Evolutionary conservation across 2,888 invertebrate genomes (phyloP).

Genomic region (Agapostemon virescens): DNA sequence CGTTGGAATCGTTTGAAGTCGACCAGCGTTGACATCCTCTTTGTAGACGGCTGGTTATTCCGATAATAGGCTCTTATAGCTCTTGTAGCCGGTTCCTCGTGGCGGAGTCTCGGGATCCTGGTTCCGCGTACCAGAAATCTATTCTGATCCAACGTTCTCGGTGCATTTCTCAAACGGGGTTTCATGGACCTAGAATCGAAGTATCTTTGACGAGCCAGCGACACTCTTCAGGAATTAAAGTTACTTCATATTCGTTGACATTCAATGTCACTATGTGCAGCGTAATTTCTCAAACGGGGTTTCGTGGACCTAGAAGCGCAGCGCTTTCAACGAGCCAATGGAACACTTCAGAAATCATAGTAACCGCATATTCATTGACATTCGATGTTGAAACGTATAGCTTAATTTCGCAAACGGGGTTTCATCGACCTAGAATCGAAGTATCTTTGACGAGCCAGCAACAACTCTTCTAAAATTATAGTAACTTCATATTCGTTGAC

Average conservation of each 20-base stretch:
- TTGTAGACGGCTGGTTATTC: slow-evolving; percentile 16
- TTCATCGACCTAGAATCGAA: background rate
- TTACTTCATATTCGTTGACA: background rate
- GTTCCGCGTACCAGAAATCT: slow-evolving; percentile 6
- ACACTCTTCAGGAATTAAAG: background rate
- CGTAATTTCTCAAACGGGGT: too few relatives aligned
- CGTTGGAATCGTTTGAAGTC: slow-evolving; percentile 15
- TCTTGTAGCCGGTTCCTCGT: background rate
- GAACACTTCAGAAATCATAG: too few relatives aligned
- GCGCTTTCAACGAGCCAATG: too few relatives aligned
- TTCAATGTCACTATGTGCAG: background rate
- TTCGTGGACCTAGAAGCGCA: too few relatives aligned
- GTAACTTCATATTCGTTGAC: background rate
- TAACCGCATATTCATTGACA: too few relatives aligned
- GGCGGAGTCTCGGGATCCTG: background rate
- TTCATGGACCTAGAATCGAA: background rate
- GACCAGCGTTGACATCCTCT: slow-evolving; percentile 16
- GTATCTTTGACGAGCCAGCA: background rate
- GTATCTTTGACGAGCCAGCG: background rate
- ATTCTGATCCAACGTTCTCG: background rate
- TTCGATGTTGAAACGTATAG: too few relatives aligned
- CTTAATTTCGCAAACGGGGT: background rate
- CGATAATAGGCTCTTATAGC: slow-evolving; percentile 7
- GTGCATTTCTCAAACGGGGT: background rate
- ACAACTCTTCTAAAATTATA: background rate